These are phyloP conservation scores for Pseudomyrmex gracilis DNA, from an alignment of 1,140 invertebrate genomes.

Conservation along the genomic window DNA sequence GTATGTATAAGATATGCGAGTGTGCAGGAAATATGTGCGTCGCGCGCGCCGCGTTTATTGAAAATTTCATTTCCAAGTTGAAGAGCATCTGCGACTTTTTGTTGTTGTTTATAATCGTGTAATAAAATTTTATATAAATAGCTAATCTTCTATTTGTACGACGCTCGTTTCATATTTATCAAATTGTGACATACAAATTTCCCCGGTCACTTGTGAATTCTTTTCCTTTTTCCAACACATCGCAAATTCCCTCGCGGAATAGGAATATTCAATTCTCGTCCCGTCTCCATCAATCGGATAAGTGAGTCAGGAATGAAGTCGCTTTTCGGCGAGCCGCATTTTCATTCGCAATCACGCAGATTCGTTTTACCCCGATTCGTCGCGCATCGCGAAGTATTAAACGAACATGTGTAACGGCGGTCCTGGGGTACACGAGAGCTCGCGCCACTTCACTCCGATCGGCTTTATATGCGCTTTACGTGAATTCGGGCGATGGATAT, in stretches of 20 bases:
- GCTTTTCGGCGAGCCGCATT: slow-evolving; percentile 12
- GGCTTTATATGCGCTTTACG: slow-evolving; percentile 55
- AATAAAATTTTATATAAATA: too few relatives aligned
- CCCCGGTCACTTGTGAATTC: too few relatives aligned
- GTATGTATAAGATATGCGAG: background rate
- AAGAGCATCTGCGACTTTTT: background rate
- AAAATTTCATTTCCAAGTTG: background rate
- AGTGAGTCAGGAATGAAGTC: slow-evolving; percentile 19
- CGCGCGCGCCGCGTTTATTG: slow-evolving; percentile 11
- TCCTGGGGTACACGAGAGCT: slow-evolving; percentile 26
- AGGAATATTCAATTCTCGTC: background rate
- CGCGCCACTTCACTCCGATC: slow-evolving; percentile 51
- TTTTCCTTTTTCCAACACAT: too few relatives aligned
- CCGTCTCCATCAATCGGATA: background rate
- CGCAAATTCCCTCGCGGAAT: background rate
- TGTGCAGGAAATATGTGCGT: background rate
- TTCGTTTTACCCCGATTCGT: slow-evolving; percentile 28
- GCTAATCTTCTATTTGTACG: too few relatives aligned
- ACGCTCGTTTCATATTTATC: too few relatives aligned
- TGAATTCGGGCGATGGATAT: slow-evolving; percentile 20
- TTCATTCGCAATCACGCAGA: slow-evolving; percentile 32
- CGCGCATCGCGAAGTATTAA: slow-evolving; percentile 47
- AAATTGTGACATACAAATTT: too few relatives aligned
- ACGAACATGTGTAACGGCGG: slow-evolving; percentile 52
- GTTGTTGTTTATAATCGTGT: too few relatives aligned